Conservation (phyloP, 2,888 invertebrate genomes). For the Esperia sulphurella region DNA sequence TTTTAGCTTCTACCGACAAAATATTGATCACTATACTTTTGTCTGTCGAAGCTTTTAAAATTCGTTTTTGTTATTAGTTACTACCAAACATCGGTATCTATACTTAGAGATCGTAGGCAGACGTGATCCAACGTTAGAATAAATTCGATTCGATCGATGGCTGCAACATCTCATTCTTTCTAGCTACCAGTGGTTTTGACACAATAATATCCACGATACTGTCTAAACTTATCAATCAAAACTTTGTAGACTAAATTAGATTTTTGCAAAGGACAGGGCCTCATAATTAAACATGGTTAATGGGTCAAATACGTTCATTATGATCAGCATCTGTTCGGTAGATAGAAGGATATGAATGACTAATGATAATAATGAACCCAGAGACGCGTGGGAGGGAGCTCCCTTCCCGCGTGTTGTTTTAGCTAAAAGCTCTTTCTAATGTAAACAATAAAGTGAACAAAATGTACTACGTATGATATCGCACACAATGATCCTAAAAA, state of each 20-base stretch:
- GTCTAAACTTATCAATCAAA: no score
- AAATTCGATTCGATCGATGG: no score
- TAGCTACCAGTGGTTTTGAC: no score
- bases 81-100: no score
- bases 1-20: no score
- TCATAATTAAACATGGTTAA: constrained; percentile 34
- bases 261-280: constrained; percentile 16
- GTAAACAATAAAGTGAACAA: constrained; percentile 22
- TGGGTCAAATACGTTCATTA: constrained; percentile 42
- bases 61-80: no score
- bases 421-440: constrained; percentile 34
- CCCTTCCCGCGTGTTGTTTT: constrained; percentile 28
- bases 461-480: not conserved
- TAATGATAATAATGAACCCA: constrained; percentile 15
- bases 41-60: no score
- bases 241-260: not conserved
- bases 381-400: constrained; percentile 30
- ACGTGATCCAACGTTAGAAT: no score
- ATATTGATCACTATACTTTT: no score
- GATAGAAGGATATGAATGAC: constrained; percentile 19
- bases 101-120: no score
- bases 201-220: no score
- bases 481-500: not conserved
- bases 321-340: constrained; percentile 40
- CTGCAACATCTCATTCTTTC: no score